Conservation (phyloP, 2,113 vertebrate species). For the Morone saxatilis region DNA sequence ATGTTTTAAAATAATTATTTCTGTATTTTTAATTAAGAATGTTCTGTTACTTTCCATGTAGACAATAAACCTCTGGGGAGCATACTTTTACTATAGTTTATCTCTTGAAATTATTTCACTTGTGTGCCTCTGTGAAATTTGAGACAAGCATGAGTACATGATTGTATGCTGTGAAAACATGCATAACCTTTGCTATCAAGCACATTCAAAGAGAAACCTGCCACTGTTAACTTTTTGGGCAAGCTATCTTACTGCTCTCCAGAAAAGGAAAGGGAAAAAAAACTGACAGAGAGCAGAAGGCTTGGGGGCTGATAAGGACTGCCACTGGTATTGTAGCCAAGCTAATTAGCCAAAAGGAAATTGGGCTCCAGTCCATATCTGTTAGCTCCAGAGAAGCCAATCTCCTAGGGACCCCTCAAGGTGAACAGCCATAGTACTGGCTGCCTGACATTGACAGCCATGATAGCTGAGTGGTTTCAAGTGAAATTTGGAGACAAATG, state of each 20-base stretch:
- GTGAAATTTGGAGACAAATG: slow-evolving; percentile 70
- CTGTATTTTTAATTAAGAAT: not conserved
- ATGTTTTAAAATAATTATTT: not conserved
- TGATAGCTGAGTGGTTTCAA: slow-evolving; percentile 71
- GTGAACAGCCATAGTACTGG: slow-evolving; percentile 66
- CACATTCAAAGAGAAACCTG: slow-evolving; percentile 22
- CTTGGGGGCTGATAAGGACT: slow-evolving; percentile 76
- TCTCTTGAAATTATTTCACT: not conserved
- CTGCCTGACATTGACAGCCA: slow-evolving; percentile 64
- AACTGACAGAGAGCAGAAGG: slow-evolving; percentile 61
- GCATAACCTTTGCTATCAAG: slow-evolving; percentile 1
- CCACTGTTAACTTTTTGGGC: slow-evolving; percentile 8
- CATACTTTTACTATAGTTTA: not conserved
- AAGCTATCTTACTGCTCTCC: slow-evolving; percentile 38
- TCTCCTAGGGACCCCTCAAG: slow-evolving; percentile 74
- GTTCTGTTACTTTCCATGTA: slow-evolving; percentile 9
- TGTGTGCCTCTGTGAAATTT: not conserved
- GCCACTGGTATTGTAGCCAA: slow-evolving; percentile 78
- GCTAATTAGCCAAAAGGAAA: slow-evolving; percentile 86
- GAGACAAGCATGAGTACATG: not conserved
- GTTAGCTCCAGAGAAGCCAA: slow-evolving; percentile 78
- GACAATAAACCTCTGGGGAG: slow-evolving; percentile 11
- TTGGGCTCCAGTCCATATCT: slow-evolving; percentile 83
- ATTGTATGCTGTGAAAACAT: not conserved
- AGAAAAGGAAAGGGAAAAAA: slow-evolving; percentile 4